A percentile compares a stretch with the other conserved stretches of the same genome.
Evolutionary conservation across 2,113 vertebrate species (phyloP).

Genomic region (Atractosteus spatula): DNA sequence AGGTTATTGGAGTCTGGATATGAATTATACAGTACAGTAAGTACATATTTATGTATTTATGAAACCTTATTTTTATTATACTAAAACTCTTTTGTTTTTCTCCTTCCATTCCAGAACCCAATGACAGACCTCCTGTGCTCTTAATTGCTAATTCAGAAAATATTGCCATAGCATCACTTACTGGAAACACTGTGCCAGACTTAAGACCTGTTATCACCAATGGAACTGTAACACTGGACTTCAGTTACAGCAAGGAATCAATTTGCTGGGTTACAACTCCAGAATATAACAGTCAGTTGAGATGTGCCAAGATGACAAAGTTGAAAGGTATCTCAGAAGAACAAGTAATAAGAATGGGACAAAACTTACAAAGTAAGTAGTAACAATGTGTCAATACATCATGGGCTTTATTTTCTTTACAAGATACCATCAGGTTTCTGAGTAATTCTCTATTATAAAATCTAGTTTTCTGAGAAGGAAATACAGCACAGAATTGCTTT

Average conservation of each 20-base stretch:
- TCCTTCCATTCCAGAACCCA: slow-evolving; percentile 68
- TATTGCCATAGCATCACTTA: slow-evolving; percentile 76
- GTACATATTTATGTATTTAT: too few relatives aligned
- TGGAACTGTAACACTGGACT: slow-evolving; percentile 78
- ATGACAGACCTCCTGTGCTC: slow-evolving; percentile 78
- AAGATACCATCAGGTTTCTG: too few relatives aligned
- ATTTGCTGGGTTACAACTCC: slow-evolving; percentile 86
- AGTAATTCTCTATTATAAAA: too few relatives aligned
- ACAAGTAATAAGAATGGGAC: slow-evolving; percentile 68
- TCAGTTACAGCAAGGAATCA: slow-evolving; percentile 74
- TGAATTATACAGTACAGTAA: too few relatives aligned
- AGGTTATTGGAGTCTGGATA: too few relatives aligned
- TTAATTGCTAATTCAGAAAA: slow-evolving; percentile 74
- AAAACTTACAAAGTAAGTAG: slow-evolving; percentile 82
- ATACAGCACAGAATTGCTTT: too few relatives aligned
- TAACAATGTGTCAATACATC: too few relatives aligned
- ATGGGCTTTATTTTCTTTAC: too few relatives aligned
- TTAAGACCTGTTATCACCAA: slow-evolving; percentile 66
- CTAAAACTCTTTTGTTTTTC: slow-evolving; percentile 8
- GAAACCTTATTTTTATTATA: background rate
- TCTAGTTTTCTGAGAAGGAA: too few relatives aligned
- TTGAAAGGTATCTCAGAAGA: slow-evolving; percentile 71
- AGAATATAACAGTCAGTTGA: slow-evolving; percentile 76
- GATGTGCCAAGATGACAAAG: slow-evolving; percentile 73
- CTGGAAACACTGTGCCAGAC: slow-evolving; percentile 75